Base-by-base conservation (phyloP, 2,888 invertebrate genomes). In the Corbicula japonica region DNA sequence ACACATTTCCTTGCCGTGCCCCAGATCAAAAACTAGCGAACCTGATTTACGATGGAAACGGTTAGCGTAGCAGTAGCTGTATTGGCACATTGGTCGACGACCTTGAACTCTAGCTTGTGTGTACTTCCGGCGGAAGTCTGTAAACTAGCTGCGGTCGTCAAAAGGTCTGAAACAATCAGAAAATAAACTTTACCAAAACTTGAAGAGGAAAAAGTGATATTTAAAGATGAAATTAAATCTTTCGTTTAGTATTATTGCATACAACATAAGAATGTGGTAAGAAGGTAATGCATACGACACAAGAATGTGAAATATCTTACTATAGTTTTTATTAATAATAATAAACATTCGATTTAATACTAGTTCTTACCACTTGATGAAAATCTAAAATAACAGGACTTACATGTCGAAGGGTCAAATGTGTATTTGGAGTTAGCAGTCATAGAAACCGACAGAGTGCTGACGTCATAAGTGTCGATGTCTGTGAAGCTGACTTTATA, bases 341-440 rank as follows among this genome's bases (percentile, higher is more conserved):
- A n/a, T n/a, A n/a, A n/a, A n/a, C n/a, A n/a, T n/a, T n/a, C n/a
- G n/a, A n/a, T n/a, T n/a, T n/a, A n/a, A n/a, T n/a, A n/a, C n/a
- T n/a, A n/a, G n/a, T n/a, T n/a, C n/a, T n/a, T n/a, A n/a, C n/a
- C n/a, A n/a, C n/a, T n/a, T n/a, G 8, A 41, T 41, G 15, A 41
- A 41, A 12, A 41, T 41, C 41, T 15, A 52, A 15, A 52, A n/a
- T n/a, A n/a, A n/a, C n/a, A n/a, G n/a, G 10, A 71, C 73, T 58
- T 48, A 73, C 73, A 23, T 26, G 65, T 66, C 5, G 56, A 5
- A 18, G 65, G 48, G 32, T 73, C 66, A 58, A 66, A 73, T n/a
- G 21, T 44, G 30, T 56, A 73, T 26, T 66, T 30, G n/a, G 58
- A 30, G 30, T 66, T 73, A 12, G 73, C 30, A 12, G 58, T 26